phyloP scores from a whole-genome alignment of 2,113 vertebrate species.

The Sebastes schlegelii region DNA sequence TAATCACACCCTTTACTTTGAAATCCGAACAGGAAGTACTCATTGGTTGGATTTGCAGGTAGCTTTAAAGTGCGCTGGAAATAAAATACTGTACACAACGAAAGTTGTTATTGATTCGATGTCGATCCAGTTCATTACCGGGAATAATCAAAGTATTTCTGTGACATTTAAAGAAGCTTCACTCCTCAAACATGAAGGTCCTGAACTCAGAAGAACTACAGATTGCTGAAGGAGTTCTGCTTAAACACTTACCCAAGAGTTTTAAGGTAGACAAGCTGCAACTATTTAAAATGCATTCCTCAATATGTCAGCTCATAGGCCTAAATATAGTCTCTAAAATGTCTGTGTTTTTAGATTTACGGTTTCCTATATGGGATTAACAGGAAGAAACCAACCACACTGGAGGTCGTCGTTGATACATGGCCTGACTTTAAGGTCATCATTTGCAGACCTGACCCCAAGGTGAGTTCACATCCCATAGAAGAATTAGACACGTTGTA shows the following conservation, averaged over 20 bases:
- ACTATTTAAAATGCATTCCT: neutral
- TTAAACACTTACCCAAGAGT: constrained; percentile 63
- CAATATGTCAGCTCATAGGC: too few relatives aligned
- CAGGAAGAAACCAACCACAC: constrained; percentile 58
- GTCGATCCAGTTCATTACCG: too few relatives aligned
- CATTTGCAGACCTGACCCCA: constrained; percentile 54
- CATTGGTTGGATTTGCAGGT: too few relatives aligned
- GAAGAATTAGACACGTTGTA: neutral
- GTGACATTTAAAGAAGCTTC: too few relatives aligned
- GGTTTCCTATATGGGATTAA: constrained; percentile 64
- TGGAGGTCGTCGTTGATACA: constrained; percentile 68
- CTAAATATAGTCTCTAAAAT: accelerated
- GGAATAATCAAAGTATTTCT: too few relatives aligned
- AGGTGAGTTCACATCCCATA: constrained; percentile 28
- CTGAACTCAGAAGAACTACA: constrained; percentile 47
- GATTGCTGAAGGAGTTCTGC: constrained; percentile 64
- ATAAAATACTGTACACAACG: too few relatives aligned
- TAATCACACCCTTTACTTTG: too few relatives aligned
- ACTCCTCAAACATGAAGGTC: too few relatives aligned
- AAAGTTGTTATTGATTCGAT: too few relatives aligned
- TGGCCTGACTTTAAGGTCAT: constrained; percentile 80
- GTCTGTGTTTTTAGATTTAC: constrained; percentile 60
- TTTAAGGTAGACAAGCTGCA: constrained; percentile 56
- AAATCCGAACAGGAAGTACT: too few relatives aligned
- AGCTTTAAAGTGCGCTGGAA: too few relatives aligned